phyloP scores from a whole-genome alignment of 2,113 vertebrate genomes.

The Entomyzon cyanotis region DNA sequence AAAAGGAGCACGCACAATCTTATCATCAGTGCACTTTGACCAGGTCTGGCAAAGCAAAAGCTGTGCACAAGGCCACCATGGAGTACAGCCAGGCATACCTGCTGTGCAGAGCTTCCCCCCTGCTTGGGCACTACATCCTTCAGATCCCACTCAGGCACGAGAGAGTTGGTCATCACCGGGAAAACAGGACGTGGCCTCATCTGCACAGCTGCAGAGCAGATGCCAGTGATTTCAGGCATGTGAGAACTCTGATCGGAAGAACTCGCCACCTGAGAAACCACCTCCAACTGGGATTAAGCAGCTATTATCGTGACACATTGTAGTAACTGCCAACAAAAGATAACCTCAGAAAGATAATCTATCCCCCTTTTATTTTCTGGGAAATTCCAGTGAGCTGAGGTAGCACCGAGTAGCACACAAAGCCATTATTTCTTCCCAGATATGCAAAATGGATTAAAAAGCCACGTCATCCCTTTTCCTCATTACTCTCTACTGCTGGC shows the following conservation, averaged over 20 bases:
- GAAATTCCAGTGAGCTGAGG: background rate
- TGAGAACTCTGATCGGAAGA: background rate
- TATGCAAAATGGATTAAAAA: constrained; percentile 35
- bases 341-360: background rate
- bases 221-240: background rate
- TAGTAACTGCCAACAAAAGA: background rate
- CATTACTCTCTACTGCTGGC: background rate
- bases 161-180: background rate
- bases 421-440: constrained; percentile 1
- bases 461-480: background rate
- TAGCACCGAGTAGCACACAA: background rate
- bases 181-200: background rate
- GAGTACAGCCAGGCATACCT: constrained; percentile 10
- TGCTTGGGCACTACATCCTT: background rate
- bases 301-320: background rate
- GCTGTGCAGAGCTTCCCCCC: background rate
- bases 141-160: background rate
- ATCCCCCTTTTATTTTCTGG: background rate
- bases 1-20: background rate
- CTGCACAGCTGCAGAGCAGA: background rate
- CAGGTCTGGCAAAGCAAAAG: background rate
- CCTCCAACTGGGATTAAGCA: background rate
- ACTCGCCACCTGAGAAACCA: background rate
- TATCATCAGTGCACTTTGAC: constrained; percentile 32
- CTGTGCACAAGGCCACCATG: background rate